Evolutionary conservation across 2,113 vertebrate species (phyloP).

Genomic region (Paralichthys olivaceus): DNA sequence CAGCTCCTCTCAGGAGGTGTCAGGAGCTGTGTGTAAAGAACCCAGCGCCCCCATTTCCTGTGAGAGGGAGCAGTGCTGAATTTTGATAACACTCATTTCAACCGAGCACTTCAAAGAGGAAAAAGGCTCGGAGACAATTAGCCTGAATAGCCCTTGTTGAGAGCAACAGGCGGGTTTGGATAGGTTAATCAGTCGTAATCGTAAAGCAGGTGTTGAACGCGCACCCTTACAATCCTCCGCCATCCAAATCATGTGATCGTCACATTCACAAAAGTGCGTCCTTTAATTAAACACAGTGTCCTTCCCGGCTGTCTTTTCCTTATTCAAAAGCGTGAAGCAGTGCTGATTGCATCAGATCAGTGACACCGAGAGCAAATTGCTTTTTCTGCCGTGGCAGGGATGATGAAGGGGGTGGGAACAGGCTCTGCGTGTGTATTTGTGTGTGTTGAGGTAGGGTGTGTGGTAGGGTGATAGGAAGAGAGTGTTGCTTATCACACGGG

Average conservation of each 20-base stretch:
- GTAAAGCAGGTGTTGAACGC: constrained; percentile 75
- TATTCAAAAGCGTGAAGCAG: constrained; percentile 73
- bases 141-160: constrained; percentile 76
- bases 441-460: not conserved
- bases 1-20: constrained; percentile 61
- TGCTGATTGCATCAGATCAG: constrained; percentile 78
- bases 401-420: constrained; percentile 54
- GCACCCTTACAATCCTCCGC: constrained; percentile 40
- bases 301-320: constrained; percentile 50
- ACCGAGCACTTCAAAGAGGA: constrained; percentile 60
- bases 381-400: constrained; percentile 70
- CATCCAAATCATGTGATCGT: constrained; percentile 63
- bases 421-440: constrained; percentile 10
- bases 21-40: constrained; percentile 59
- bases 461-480: constrained; percentile 7
- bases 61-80: constrained; percentile 46
- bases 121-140: constrained; percentile 70
- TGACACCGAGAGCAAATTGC: constrained; percentile 79
- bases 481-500: constrained; percentile 59
- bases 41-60: constrained; percentile 60
- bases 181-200: constrained; percentile 78
- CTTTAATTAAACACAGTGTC: constrained; percentile 77
- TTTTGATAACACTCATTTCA: constrained; percentile 76
- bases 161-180: constrained; percentile 57
- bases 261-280: constrained; percentile 59